Evolutionary conservation across 1,140 invertebrate genomes (phyloP).

Genomic region (Caenorhabditis tropicalis): DNA sequence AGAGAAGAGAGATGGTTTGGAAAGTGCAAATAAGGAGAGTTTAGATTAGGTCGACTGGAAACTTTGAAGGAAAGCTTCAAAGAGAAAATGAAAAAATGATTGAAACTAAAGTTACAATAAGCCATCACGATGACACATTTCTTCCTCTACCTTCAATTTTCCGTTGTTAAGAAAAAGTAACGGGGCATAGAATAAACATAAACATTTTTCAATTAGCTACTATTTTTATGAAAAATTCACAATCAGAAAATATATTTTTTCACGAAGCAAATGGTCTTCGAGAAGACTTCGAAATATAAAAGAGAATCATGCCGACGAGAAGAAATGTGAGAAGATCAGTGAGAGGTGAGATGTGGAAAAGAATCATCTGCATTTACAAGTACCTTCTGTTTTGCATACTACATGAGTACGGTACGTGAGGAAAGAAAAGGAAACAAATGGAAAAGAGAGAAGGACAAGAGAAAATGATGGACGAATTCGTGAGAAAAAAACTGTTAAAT

Average conservation of each 20-base stretch:
- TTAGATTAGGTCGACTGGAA: not conserved
- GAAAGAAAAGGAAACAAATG: not conserved
- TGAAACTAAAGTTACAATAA: not conserved
- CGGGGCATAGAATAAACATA: not conserved
- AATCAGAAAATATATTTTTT: not conserved
- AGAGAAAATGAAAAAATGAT: not conserved
- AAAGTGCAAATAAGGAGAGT: not conserved
- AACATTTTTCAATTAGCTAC: conserved; percentile 32
- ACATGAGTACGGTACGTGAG: not conserved
- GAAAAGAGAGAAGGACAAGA: not conserved
- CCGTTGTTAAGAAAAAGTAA: not conserved
- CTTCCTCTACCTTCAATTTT: not conserved
- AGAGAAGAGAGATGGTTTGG: not conserved
- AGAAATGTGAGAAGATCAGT: not conserved
- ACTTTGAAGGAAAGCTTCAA: not conserved
- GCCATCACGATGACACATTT: conserved; percentile 1
- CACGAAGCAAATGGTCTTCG: not conserved
- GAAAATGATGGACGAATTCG: not conserved
- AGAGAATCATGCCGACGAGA: not conserved
- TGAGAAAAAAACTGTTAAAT: conserved; percentile 34
- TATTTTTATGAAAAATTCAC: not conserved
- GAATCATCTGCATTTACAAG: not conserved
- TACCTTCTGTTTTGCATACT: conserved; percentile 27
- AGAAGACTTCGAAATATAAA: not conserved
- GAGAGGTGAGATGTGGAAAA: not conserved